A percentile compares a stretch with the other conserved stretches of the same genome.
Evolutionary conservation across 2,888 invertebrate genomes (phyloP).

Genomic region (Fragum sueziense): DNA sequence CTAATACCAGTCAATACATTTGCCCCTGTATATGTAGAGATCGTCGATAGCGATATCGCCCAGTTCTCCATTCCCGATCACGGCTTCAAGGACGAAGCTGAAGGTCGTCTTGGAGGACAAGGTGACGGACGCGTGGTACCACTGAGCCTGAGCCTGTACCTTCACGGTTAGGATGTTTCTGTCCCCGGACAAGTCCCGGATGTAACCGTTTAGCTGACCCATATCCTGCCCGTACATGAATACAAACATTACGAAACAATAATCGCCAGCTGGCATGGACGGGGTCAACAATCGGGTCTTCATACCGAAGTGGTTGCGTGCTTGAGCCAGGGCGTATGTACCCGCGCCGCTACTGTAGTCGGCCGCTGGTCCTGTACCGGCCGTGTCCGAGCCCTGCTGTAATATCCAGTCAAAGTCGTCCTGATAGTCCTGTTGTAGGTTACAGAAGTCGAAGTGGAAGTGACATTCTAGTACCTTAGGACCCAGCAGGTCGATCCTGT

Average conservation of each 20-base stretch:
- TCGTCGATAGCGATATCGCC: conserved; percentile 64
- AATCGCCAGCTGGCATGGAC: conserved; percentile 48
- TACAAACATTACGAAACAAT: conserved; percentile 57
- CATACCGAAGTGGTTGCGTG: conserved; percentile 51
- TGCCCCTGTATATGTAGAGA: conserved; percentile 58
- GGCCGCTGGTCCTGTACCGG: conserved; percentile 55
- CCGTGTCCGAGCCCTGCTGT: conserved; percentile 41
- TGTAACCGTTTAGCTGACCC: conserved; percentile 37
- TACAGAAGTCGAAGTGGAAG: conserved; percentile 58
- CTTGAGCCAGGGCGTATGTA: conserved; percentile 51
- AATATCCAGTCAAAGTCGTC: conserved; percentile 60
- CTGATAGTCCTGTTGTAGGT: conserved; percentile 46
- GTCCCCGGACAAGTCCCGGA: conserved; percentile 19
- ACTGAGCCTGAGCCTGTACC: conserved; percentile 18
- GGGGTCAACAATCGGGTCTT: conserved; percentile 53
- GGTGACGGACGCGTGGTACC: conserved; percentile 34
- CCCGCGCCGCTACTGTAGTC: conserved; percentile 61
- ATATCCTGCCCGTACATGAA: conserved; percentile 54
- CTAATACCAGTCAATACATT: conserved; percentile 57
- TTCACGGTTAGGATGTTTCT: conserved; percentile 13
- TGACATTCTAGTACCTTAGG: conserved; percentile 43
- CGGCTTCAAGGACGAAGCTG: conserved; percentile 46
- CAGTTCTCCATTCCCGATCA: conserved; percentile 55
- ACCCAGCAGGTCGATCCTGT: conserved; percentile 34
- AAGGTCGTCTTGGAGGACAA: conserved; percentile 12